Base-by-base conservation (phyloP, 2,113 vertebrate genomes). In the Triplophysa dalaica region DNA sequence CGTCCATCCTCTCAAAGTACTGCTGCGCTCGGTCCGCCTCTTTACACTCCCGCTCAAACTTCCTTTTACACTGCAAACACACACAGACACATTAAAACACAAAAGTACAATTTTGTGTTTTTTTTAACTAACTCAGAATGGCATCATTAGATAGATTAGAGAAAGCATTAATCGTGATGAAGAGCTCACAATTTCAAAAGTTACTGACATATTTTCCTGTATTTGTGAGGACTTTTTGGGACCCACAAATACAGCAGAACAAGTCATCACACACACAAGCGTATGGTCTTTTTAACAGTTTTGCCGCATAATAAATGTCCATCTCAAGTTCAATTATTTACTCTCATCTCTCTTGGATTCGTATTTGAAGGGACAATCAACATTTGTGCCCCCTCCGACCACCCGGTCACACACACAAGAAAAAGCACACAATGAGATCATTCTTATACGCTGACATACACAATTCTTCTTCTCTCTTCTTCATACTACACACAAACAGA, bases 1-100 rank as follows among this genome's bases (percentile, higher is more conserved):
- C 94, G 3, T 99, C 98, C 98, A 99, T 97, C 83, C 93, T 98
- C 90, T 99, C 98, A 56, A 99, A 99, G 87, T 98, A 94, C 80
- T 98, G 96, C 90, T 99, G 95, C 0, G 98, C 97, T 80, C 95
- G 82, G 75, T 99, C 98, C 0, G 97, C 97, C 84, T 99, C 98
- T 84, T 97, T 99, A 84, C 98, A 99, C 6, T 99, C 97, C 0
- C 97, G 91, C 85, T 99, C 98, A 68, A 98, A 99, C 0, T 92
- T 86, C 72, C 95, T 90, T 88, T 99, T 99, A 78, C 92, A 94
- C 98, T 99, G 88, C 75, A 70, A 81, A 79, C 85, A 89, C 86
- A 89, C 87, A 88, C n/a, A 76, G 14, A 63, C 54, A 75, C 54
- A 80, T 64, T 58, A 43, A 67, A 58, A 50, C 66, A 38, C 2